Evolutionary conservation across 2,113 vertebrate genomes (phyloP).

Genomic region (Sebastes fasciatus): DNA sequence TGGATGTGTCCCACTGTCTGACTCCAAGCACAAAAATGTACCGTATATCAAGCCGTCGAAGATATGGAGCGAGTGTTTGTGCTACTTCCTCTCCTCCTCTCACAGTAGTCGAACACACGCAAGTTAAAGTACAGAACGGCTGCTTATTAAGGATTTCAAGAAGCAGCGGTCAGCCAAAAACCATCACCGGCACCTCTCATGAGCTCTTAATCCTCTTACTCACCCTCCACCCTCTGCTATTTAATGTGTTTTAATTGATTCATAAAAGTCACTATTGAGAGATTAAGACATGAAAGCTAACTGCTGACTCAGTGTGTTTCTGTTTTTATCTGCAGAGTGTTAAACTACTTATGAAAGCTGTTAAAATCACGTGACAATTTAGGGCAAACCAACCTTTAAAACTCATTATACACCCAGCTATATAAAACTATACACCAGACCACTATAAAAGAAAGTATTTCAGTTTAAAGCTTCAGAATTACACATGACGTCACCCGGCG

Average conservation of each 20-base stretch:
- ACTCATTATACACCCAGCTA: constrained; percentile 50
- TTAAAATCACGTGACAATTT: constrained; percentile 56
- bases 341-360: constrained; percentile 58
- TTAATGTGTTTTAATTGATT: constrained; percentile 54
- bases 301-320: constrained; percentile 39
- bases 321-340: constrained; percentile 58
- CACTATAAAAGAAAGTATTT: constrained; percentile 34
- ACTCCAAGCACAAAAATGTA: constrained; percentile 24
- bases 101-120: constrained; percentile 15
- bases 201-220: constrained; percentile 46
- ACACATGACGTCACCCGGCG: constrained; percentile 69
- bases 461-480: constrained; percentile 53
- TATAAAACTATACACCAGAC: constrained; percentile 59
- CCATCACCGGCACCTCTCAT: constrained; percentile 24
- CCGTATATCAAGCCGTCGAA: constrained; percentile 33
- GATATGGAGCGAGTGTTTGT: constrained; percentile 15
- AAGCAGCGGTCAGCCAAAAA: constrained; percentile 35
- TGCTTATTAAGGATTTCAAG: constrained; percentile 32
- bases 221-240: constrained; percentile 19
- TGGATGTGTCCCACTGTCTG: constrained; percentile 51
- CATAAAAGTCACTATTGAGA: constrained; percentile 43
- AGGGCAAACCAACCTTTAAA: constrained; percentile 57
- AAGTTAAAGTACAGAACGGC: constrained; percentile 24
- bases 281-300: constrained; percentile 30
- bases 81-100: constrained; percentile 14